phyloP scores from a whole-genome alignment of 2,113 vertebrate species.

The Hirundichthys speculiger region DNA sequence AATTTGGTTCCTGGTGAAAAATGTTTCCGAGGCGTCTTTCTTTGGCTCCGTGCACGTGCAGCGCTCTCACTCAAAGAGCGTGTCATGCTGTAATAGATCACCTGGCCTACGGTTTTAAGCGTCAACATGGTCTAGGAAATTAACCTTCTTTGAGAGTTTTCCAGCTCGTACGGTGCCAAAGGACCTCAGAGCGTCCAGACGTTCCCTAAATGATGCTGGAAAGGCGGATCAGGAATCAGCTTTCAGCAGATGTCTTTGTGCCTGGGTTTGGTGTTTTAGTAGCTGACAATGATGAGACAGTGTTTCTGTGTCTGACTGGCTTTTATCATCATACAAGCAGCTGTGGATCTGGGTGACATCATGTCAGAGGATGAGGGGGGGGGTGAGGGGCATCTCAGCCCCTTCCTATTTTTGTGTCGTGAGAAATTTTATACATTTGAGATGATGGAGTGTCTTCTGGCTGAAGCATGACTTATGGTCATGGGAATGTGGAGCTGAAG shows the following conservation, averaged over 20 bases:
- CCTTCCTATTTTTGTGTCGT: conserved; percentile 32
- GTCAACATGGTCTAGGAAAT: conserved; percentile 52
- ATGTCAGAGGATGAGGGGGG: conserved; percentile 44
- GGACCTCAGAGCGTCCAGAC: conserved; percentile 67
- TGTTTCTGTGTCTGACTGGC: conserved; percentile 56
- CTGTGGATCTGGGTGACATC: conserved; percentile 59
- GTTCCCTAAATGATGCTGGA: conserved; percentile 49
- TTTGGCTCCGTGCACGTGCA: conserved; percentile 26
- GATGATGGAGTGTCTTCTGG: conserved; percentile 2
- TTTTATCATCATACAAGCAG: conserved; percentile 63
- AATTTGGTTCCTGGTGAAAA: conserved; percentile 18
- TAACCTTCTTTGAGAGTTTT: conserved; percentile 42
- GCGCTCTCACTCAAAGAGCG: conserved; percentile 9
- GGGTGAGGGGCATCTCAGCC: conserved; percentile 31
- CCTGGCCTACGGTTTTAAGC: conserved; percentile 25
- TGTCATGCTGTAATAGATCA: conserved; percentile 38
- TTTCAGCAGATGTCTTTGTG: conserved; percentile 63
- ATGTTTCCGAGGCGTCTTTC: not conserved
- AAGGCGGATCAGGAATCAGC: conserved; percentile 61
- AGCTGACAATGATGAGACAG: conserved; percentile 68
- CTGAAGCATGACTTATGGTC: conserved; percentile 3
- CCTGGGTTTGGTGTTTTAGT: conserved; percentile 59
- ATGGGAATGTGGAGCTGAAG: conserved; percentile 27
- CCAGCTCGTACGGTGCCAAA: conserved; percentile 32
- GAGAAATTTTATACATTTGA: conserved; percentile 21